These are phyloP conservation scores for Patella pellucida DNA, from an alignment of 2,888 invertebrate genomes.

Conservation along the genomic window DNA sequence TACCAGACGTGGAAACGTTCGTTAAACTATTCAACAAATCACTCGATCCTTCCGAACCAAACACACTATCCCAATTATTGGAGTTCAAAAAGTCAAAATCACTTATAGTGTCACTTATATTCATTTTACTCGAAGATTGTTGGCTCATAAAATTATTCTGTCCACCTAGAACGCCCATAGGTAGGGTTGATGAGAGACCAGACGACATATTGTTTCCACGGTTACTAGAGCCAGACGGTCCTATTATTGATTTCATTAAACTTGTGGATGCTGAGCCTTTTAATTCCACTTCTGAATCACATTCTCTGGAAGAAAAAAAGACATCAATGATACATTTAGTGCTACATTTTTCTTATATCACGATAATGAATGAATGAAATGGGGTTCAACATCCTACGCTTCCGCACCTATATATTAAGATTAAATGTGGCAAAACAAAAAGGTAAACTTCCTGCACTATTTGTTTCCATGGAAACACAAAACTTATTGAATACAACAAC, in stretches of 20 bases:
- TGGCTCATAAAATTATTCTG: slow-evolving; percentile 5
- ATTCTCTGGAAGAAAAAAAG: slow-evolving; percentile 57
- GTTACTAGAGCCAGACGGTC: slow-evolving; percentile 35
- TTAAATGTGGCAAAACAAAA: too few species aligned
- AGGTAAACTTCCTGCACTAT: neutral
- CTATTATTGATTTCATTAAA: slow-evolving; percentile 69
- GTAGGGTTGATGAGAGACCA: neutral
- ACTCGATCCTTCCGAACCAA: neutral
- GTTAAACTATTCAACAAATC: neutral
- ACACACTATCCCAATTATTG: slow-evolving; percentile 20
- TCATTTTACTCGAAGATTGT: neutral
- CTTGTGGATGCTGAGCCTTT: slow-evolving; percentile 69
- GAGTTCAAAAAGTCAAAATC: slow-evolving; percentile 25
- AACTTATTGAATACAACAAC: neutral
- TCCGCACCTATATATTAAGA: too few species aligned
- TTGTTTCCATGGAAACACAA: neutral
- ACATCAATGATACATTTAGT: neutral
- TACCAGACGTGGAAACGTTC: neutral
- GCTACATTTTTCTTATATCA: too few species aligned
- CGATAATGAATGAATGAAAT: too few species aligned
- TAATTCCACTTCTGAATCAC: slow-evolving; percentile 66
- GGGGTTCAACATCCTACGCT: too few species aligned
- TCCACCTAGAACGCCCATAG: neutral
- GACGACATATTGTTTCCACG: neutral
- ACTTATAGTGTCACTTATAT: slow-evolving; percentile 9